Evolutionary conservation across 2,888 invertebrate species (phyloP), one percentile per base, ranked within the genome.

Genomic region (Campoplex nolae): DNA sequence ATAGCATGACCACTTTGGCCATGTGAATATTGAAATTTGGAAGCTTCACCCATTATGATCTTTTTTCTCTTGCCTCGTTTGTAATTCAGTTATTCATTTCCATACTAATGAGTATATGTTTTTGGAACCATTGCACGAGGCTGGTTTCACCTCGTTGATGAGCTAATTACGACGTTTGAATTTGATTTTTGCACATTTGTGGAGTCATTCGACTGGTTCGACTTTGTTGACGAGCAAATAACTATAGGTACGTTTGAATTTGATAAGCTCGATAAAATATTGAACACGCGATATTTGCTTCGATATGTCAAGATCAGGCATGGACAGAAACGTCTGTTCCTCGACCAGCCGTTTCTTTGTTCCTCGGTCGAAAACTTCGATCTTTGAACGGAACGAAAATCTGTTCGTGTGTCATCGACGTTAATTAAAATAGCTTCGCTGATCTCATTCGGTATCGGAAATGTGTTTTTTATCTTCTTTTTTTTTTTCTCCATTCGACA

Each of bases 351-450:
- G 51, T 77, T 48, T 62, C 32, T 51, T 54, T 54, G 35, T 23
- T n/a, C 11, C 70, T 45, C 18, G 35, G 42, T 16, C 6, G 16
- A n/a, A 73, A 71, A 81, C 48, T 81, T 82, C 38, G 77, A 67
- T 81, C 71, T 45, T 58, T 56, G 38, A 23, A n/a, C 28, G 45
- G 28, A 73, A 75, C 68, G 23, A 79, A 79, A 79, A 51, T 62
- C 2, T 35, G 54, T 62, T 28, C 16, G 67, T 67, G 65, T 77
- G 51, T 67, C 67, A 45, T 65, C 65, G 23, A 54, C 28, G 67
- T 67, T 54, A 35, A 28, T 56, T 11, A n/a, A 23, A 23, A 35
- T 38, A 78, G 35, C n/a, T 56, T 23, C 28, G 56, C 32, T 18
- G 32, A 23, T 45, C 70, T 28, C 11, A 38, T 54, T 67, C 11